These are phyloP conservation scores for Entelurus aequoreus DNA, from an alignment of 2,113 vertebrate species.

Conservation along the genomic window DNA sequence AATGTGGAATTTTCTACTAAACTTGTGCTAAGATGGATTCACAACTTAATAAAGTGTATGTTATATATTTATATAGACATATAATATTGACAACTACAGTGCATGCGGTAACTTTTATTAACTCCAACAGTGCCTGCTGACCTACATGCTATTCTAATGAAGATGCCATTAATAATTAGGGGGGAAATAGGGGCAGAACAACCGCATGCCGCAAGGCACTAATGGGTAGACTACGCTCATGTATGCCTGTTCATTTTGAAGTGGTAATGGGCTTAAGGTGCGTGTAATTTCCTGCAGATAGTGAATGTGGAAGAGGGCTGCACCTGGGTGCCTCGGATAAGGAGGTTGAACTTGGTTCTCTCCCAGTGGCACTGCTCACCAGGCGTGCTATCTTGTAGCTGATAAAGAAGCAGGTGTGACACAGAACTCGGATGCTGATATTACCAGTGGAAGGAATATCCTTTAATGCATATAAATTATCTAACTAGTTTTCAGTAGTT, in stretches of 20 bases:
- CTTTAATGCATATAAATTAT: constrained; percentile 41
- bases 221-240: constrained; percentile 42
- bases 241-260: constrained; percentile 57
- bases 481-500: constrained; percentile 19
- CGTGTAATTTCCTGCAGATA: constrained; percentile 65
- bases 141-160: constrained; percentile 47
- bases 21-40: constrained; percentile 39
- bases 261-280: constrained; percentile 65
- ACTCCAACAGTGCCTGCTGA: constrained; percentile 30
- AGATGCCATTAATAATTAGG: constrained; percentile 53
- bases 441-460: constrained; percentile 33
- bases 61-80: background rate
- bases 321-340: constrained; percentile 63
- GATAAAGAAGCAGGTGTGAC: constrained; percentile 60
- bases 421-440: constrained; percentile 49
- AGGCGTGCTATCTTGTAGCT: constrained; percentile 38
- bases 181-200: constrained; percentile 33
- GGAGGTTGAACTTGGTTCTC: constrained; percentile 44
- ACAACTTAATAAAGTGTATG: constrained; percentile 6
- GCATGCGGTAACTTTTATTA: constrained; percentile 26
- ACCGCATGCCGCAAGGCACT: constrained; percentile 39
- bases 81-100: constrained; percentile 28
- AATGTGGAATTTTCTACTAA: constrained; percentile 32
- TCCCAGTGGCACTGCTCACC: constrained; percentile 30
- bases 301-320: constrained; percentile 44